Evolutionary conservation across 2,797 vertebrate species (phyloP).

Genomic region (Chiloscyllium punctatum): DNA sequence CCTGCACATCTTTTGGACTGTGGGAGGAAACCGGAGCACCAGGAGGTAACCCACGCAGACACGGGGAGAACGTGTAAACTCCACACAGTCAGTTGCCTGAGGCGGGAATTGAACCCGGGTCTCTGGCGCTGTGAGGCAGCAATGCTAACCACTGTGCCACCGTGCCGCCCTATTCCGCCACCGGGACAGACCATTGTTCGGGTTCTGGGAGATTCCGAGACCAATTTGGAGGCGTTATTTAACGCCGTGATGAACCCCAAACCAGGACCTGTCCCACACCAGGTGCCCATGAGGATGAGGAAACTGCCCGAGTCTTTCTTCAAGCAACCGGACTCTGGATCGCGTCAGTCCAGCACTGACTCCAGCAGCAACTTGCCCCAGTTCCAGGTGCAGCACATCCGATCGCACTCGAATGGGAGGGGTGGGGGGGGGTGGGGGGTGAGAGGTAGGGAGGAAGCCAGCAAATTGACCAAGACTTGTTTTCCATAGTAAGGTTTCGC

Average conservation of each 20-base stretch:
- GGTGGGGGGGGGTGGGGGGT: no score
- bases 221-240: constrained; percentile 77
- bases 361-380: constrained; percentile 64
- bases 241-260: constrained; percentile 78
- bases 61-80: no score
- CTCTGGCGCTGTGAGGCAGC: no score
- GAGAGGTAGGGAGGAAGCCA: no score
- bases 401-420: constrained; percentile 80
- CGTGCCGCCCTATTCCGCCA: constrained; percentile 61
- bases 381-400: constrained; percentile 63
- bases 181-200: constrained; percentile 80
- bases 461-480: no score
- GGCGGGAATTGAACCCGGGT: no score
- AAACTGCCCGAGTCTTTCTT: constrained; percentile 78
- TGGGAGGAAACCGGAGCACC: no score
- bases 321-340: constrained; percentile 75
- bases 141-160: no score
- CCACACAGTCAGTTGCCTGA: no score
- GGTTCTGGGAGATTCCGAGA: constrained; percentile 75
- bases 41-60: no score
- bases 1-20: no score
- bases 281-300: constrained; percentile 66
- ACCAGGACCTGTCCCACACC: constrained; percentile 57
- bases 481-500: no score
- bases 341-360: constrained; percentile 76